phyloP scores from a whole-genome alignment of 2,888 invertebrate species.

The Artemia sp. region DNA sequence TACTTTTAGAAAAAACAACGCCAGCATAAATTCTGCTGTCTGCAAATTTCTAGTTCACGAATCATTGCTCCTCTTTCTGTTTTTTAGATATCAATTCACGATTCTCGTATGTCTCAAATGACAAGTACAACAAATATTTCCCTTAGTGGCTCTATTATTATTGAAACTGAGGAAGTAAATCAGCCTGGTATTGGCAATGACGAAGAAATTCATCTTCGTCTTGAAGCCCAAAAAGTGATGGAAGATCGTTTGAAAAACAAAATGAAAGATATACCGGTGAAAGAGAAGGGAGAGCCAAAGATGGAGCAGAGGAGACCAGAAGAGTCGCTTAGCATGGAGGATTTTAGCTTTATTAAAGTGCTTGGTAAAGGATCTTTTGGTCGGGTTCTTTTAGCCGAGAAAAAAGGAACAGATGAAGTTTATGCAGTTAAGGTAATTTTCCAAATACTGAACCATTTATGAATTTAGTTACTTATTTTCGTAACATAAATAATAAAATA shows the following conservation, averaged over 20 bases:
- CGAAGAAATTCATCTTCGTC: conserved; percentile 29
- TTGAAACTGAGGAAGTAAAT: not conserved
- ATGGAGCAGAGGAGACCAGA: conserved; percentile 23
- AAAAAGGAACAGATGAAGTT: conserved; percentile 72
- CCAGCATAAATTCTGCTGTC: no score
- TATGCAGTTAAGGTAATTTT: conserved; percentile 40
- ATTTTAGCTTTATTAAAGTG: conserved; percentile 95
- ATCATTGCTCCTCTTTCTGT: not conserved
- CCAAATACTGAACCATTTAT: no score
- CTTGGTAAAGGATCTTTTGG: conserved; percentile 98
- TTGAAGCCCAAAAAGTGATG: conserved; percentile 33
- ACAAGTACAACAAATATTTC: not conserved
- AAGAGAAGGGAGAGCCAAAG: conserved; percentile 23
- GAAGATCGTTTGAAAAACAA: conserved; percentile 35
- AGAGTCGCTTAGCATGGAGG: conserved; percentile 52
- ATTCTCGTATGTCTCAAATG: not conserved
- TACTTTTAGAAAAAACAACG: no score
- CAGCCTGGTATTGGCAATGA: conserved; percentile 28
- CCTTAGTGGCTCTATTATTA: not conserved
- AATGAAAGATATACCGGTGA: conserved; percentile 30
- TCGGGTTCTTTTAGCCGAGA: conserved; percentile 85
- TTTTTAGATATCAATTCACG: conserved; percentile 9
- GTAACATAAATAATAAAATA: no score
- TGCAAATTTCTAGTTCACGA: no score
- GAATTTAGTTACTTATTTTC: no score